Evolutionary conservation across 2,113 vertebrate genomes (phyloP), one percentile per base, ranked within the genome.

Genomic region (Microcebus ravelobensis): DNA sequence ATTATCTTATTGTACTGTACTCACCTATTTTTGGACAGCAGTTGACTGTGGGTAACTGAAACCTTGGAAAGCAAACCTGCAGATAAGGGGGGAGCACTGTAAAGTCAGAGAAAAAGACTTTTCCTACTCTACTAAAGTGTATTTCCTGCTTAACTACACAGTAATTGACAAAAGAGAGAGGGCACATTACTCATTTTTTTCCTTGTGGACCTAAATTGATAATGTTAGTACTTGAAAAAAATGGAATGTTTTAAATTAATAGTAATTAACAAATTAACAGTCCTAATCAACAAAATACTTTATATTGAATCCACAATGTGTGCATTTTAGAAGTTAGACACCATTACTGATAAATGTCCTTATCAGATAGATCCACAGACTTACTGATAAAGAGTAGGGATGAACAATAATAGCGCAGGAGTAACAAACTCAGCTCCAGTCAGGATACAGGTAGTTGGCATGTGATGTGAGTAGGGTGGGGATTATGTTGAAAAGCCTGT

Each of bases 311-410:
- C 29, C 4, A 76, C 42, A 91, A 76, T 91, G 8, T 87, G 42
- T 84, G 13, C 21, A 70, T 70, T 94, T 74, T 90, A 92, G 42
- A 96, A 95, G n/a, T 91, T 89, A 89, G 84, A 77, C 45, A 45
- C 34, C n/a, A 90, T 77, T 89, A 95, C 27, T 95, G 15, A 17
- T 87, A 67, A 74, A 87, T 95, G 59, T 57, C 17, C 6, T 87
- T 63, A 59, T 83, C 74, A 73, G 15, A 55, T 42, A 71, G 11
- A 85, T 29, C 29, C 74, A 91, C 39, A 73, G 36, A 79, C 82
- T 93, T 83, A 71, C 20, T 87, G 61, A 82, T 59, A 81, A 73
- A 82, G 73, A 83, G 15, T 95, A 67, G 29, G 29, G 21, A 59
- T 83, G 70, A 70, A 57, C 55, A 59, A 4, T 80, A 86, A 52